phyloP scores from a whole-genome alignment of 30 jellyfish, hydroid and myxozoan genomes.

The Hydractinia symbiolongicarpus region DNA sequence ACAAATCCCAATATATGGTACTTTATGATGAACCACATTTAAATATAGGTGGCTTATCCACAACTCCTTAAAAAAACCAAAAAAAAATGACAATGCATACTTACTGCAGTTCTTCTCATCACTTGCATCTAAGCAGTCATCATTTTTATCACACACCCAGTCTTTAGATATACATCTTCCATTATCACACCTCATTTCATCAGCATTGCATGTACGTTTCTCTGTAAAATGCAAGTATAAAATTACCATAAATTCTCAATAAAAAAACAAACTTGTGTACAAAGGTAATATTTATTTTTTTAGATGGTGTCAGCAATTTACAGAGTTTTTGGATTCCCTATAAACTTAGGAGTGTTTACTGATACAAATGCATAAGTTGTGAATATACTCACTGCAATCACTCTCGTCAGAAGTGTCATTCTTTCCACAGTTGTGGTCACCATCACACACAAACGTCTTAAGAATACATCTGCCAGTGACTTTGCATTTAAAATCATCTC shows the following conservation, averaged over 20 bases:
- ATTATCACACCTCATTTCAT: conserved; percentile 23
- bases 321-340: no score
- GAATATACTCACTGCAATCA: neutral
- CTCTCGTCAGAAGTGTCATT: neutral
- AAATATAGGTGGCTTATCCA: no score
- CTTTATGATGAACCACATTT: no score
- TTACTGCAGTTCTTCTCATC: conserved; percentile 36
- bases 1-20: no score
- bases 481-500: conserved; percentile 58
- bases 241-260: neutral
- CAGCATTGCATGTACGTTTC: neutral
- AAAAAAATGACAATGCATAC: neutral
- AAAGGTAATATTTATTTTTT: no score
- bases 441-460: conserved; percentile 49
- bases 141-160: conserved; percentile 24
- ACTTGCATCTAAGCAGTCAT: conserved; percentile 29
- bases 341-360: no score
- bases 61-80: no score
- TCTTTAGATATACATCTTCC: conserved; percentile 22
- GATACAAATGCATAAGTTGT: no score
- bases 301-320: no score
- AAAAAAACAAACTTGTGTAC: no score
- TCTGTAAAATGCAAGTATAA: neutral
- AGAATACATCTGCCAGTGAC: conserved; percentile 73
- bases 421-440: neutral